These are phyloP conservation scores for Coendou prehensilis DNA, from an alignment of 2,797 vertebrate species.

Conservation along the genomic window DNA sequence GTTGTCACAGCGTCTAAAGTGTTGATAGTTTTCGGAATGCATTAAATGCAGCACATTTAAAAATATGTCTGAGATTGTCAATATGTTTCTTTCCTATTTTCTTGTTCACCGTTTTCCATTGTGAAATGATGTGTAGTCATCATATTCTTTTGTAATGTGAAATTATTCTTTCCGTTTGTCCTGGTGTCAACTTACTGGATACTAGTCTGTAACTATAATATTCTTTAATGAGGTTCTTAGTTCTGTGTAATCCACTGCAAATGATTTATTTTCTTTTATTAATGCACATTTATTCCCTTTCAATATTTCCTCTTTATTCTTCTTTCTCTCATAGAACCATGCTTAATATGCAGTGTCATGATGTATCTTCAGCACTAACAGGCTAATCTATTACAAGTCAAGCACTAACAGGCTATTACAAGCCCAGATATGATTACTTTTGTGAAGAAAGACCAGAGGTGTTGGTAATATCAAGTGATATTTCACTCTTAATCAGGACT, in stretches of 20 bases:
- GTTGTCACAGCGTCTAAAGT: slow-evolving; percentile 77
- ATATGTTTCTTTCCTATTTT: slow-evolving; percentile 80
- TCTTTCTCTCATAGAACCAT: slow-evolving; percentile 69
- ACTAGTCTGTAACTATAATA: slow-evolving; percentile 72
- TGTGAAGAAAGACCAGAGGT: slow-evolving; percentile 59
- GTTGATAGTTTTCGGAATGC: slow-evolving; percentile 80
- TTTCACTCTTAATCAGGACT: slow-evolving; percentile 67
- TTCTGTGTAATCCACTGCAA: slow-evolving; percentile 74
- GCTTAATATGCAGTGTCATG: slow-evolving; percentile 52
- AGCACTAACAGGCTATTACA: slow-evolving; percentile 1
- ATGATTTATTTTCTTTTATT: slow-evolving; percentile 75
- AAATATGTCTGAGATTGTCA: slow-evolving; percentile 82
- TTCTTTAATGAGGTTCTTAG: slow-evolving; percentile 69
- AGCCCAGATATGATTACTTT: slow-evolving; percentile 59
- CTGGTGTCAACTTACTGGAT: slow-evolving; percentile 64
- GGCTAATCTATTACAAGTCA: slow-evolving; percentile 57
- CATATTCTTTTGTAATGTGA: slow-evolving; percentile 75
- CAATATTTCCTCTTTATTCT: slow-evolving; percentile 58
- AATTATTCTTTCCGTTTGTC: slow-evolving; percentile 77
- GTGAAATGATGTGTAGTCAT: slow-evolving; percentile 80
- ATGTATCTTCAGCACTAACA: slow-evolving; percentile 69
- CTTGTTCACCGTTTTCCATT: slow-evolving; percentile 80
- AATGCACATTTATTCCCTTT: slow-evolving; percentile 64
- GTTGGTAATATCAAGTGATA: slow-evolving; percentile 52
- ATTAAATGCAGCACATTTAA: slow-evolving; percentile 84